Conservation (phyloP, 2,113 vertebrate genomes). For the Peromyscus californicus region DNA sequence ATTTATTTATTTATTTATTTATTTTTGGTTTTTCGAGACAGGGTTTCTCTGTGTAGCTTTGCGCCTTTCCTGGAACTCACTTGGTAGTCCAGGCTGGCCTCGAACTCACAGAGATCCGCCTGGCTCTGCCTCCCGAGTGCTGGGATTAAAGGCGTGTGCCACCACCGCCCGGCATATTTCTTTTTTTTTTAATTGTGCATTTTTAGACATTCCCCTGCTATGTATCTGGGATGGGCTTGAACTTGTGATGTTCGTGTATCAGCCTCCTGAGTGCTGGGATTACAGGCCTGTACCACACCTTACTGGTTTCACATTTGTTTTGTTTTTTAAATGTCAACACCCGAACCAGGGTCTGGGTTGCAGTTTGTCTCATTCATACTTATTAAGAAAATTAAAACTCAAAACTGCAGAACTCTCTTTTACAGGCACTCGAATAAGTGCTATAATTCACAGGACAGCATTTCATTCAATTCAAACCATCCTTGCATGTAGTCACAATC, state of each 20-base stretch:
- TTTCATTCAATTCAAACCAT: background rate
- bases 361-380: slow-evolving; percentile 25
- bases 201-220: background rate
- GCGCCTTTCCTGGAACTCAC: no score
- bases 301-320: background rate
- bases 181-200: background rate
- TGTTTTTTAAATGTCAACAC: background rate
- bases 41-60: no score
- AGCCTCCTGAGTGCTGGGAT: background rate
- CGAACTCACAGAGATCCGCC: no score
- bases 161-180: no score
- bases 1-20: no score
- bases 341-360: background rate
- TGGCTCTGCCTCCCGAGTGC: no score
- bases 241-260: no score
- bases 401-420: background rate
- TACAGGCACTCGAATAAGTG: background rate
- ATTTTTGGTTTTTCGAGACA: no score
- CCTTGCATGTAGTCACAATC: background rate
- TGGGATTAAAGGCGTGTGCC: no score
- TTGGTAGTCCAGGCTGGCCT: no score
- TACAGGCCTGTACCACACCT: background rate
- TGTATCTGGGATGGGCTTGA: background rate
- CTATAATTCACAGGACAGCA: background rate
- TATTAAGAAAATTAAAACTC: slow-evolving; percentile 23